phyloP scores from a whole-genome alignment of 1,140 invertebrate genomes.

The Eriosoma lanigerum region DNA sequence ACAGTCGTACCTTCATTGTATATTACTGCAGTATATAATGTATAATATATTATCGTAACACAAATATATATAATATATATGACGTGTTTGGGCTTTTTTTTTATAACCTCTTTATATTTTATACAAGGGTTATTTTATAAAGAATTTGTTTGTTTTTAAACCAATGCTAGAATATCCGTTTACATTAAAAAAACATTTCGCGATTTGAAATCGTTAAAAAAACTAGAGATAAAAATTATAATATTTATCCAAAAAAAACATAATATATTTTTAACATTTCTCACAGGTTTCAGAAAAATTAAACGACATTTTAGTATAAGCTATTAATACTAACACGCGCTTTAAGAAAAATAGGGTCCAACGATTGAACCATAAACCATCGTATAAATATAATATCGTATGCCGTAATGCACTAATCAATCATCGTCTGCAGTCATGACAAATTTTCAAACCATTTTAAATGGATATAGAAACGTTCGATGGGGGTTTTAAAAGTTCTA shows the following conservation, averaged over 20 bases:
- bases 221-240: not conserved
- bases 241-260: no score
- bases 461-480: not conserved
- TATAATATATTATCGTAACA: not conserved
- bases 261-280: no score
- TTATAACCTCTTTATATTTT: slow-evolving; percentile 26
- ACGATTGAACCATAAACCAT: no score
- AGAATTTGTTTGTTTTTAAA: no score
- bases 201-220: not conserved
- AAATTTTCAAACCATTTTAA: slow-evolving; percentile 23
- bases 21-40: not conserved
- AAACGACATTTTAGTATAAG: no score
- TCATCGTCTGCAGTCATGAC: slow-evolving; percentile 28
- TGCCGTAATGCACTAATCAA: slow-evolving; percentile 8
- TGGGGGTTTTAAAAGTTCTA: slow-evolving; percentile 6
- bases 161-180: slow-evolving; percentile 10
- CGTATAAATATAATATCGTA: not conserved
- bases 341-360: not conserved
- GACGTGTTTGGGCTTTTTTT: not conserved
- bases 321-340: no score
- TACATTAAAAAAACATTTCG: not conserved
- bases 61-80: not conserved
- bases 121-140: not conserved
- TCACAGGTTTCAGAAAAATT: no score
- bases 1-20: not conserved